Evolutionary conservation across 2,113 vertebrate species (phyloP), one percentile per base, ranked within the genome.

Genomic region (Colossoma macropomum): DNA sequence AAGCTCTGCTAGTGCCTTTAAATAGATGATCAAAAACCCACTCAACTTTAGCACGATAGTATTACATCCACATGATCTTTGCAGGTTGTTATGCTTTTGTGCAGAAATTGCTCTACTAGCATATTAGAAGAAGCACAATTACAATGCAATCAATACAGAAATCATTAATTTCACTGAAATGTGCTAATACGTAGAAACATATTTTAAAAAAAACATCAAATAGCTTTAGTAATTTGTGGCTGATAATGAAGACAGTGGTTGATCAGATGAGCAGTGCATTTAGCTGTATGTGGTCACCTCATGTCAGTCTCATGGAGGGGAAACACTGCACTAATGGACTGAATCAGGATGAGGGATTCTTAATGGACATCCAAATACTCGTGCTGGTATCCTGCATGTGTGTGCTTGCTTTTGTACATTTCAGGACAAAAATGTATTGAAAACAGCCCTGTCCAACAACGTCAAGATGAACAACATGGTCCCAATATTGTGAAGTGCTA

Each of bases 311-410:
- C 32, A 34, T 71, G 75, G 85, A 79, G 73, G 87, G 84, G 89
- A 88, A 75, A 83, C 83, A 60, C 85, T 86, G 84, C 79, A 81
- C 77, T 81, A 86, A 87, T 88, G 89, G 86, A 84, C 77, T 71
- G 86, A 69, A 45, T 73, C 80, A 89, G 89, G 90, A 89, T 88
- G 87, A 86, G 86, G 79, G 84, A 52, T 85, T 90, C 88, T 92
- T 90, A 82, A 86, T 84, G 91, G 89, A 88, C 86, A 86, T 83
- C 87, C 87, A 84, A 59, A 85, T 87, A 88, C 77, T 83, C 78
- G 59, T 75, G 38, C 15, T 28, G 12, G n/a, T 77, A 41, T 54
- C 87, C 66, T 89, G 89, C 84, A 21, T 89, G 60, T 68, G 60
- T 66, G 75, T 48, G 75, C 45, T 19, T 62, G 69, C 19, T 5